phyloP scores from a whole-genome alignment of 2,888 invertebrate genomes.

The Drosophila ustulata region DNA sequence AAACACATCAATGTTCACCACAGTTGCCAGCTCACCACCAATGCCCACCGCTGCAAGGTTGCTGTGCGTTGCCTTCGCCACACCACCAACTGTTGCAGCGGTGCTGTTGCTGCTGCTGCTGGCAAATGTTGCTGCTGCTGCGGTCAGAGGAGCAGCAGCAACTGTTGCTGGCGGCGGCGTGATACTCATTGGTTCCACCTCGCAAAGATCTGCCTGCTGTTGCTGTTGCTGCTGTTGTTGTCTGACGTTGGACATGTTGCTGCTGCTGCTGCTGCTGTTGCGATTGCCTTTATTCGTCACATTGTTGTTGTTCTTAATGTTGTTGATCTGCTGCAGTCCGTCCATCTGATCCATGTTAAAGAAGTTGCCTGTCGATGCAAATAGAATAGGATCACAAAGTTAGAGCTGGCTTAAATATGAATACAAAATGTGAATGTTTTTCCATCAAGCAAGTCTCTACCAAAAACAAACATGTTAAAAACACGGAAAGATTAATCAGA shows the following conservation, averaged over 20 bases:
- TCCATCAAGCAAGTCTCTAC: too few species aligned
- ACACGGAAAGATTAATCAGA: too few species aligned
- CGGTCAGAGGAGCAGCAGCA: not conserved
- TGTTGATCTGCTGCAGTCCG: conserved; percentile 64
- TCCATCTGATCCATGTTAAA: conserved; percentile 65
- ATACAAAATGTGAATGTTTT: not conserved
- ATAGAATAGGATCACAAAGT: not conserved
- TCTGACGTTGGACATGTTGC: not conserved
- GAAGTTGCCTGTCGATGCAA: conserved; percentile 37
- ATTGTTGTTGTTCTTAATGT: conserved; percentile 53
- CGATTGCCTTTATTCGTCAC: not conserved
- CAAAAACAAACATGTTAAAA: too few species aligned
- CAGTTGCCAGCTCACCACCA: conserved; percentile 87
- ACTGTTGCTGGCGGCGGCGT: conserved; percentile 33
- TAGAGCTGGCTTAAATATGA: not conserved
- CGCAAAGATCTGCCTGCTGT: conserved; percentile 4
- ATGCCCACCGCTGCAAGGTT: conserved; percentile 83
- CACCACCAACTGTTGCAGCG: not conserved
- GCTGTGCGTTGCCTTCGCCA: conserved; percentile 28
- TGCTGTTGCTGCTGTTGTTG: conserved; percentile 10
- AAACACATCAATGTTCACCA: conserved; percentile 86
- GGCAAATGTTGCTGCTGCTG: conserved; percentile 34
- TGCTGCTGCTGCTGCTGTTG: conserved; percentile 14
- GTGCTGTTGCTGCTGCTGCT: not conserved
- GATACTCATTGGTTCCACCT: conserved; percentile 43